Percentiles rank a stretch among this genome's conserved stretches.
These are phyloP conservation scores for Pectinophora gossypiella DNA, from an alignment of 1,140 invertebrate species.

Conservation along the genomic window DNA sequence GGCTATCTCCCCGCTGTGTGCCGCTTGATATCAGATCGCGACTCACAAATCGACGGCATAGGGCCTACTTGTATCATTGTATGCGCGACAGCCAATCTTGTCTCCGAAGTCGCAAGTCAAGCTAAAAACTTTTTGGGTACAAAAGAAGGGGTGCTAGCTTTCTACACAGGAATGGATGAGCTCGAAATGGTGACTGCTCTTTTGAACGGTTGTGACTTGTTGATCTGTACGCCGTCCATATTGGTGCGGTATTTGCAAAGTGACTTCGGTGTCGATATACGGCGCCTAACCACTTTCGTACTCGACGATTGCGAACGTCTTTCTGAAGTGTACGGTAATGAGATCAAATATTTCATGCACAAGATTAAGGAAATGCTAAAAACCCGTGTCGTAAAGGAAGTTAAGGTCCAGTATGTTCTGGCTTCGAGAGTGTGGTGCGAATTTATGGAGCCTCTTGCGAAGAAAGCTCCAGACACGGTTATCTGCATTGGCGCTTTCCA, in stretches of 20 bases:
- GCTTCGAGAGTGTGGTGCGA: slow-evolving; percentile 55
- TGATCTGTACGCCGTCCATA: slow-evolving; percentile 45
- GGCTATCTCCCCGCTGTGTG: slow-evolving; percentile 71
- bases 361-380: slow-evolving; percentile 51
- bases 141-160: slow-evolving; percentile 36
- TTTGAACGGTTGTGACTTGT: slow-evolving; percentile 52
- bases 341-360: slow-evolving; percentile 42
- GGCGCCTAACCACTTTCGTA: slow-evolving; percentile 42
- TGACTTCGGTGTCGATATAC: slow-evolving; percentile 49
- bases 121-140: slow-evolving; percentile 43
- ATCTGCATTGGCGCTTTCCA: slow-evolving; percentile 58
- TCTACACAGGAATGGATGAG: slow-evolving; percentile 51
- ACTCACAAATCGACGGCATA: slow-evolving; percentile 21
- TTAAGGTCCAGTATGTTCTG: slow-evolving; percentile 51
- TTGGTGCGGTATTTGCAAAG: slow-evolving; percentile 45
- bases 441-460: slow-evolving; percentile 50
- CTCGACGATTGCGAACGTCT: slow-evolving; percentile 57
- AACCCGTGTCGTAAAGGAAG: slow-evolving; percentile 39
- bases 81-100: slow-evolving; percentile 53
- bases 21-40: slow-evolving; percentile 50
- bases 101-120: slow-evolving; percentile 29
- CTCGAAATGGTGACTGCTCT: slow-evolving; percentile 35
- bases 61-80: slow-evolving; percentile 53
- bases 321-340: slow-evolving; percentile 34
- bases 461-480: slow-evolving; percentile 47